These are phyloP conservation scores for Hemibagrus wyckioides DNA, from an alignment of 2,113 vertebrate genomes.

Conservation along the genomic window DNA sequence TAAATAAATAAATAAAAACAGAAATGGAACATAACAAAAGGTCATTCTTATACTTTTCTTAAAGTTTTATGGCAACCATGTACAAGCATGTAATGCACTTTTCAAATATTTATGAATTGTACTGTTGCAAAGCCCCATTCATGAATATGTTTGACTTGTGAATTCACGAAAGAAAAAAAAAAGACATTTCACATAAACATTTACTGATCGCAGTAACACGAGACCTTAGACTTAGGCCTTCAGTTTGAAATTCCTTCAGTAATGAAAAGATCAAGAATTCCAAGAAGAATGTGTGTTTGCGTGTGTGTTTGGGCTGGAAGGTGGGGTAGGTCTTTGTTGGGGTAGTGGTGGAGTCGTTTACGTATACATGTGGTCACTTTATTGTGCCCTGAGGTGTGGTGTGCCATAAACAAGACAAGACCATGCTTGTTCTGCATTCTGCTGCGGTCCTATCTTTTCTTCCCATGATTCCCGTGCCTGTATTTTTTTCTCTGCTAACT, in stretches of 20 bases:
- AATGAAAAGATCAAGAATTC: neutral
- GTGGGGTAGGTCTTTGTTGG: neutral
- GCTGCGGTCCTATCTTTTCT: neutral
- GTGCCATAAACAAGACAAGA: conserved; percentile 44
- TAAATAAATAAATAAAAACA: no score
- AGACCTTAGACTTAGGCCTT: neutral
- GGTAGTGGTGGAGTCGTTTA: neutral
- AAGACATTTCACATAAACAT: neutral
- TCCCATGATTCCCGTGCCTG: neutral
- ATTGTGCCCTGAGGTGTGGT: conserved; percentile 31
- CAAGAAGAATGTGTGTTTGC: neutral
- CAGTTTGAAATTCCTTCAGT: neutral
- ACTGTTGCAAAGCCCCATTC: neutral
- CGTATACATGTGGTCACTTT: neutral
- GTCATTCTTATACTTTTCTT: neutral
- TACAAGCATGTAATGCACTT: neutral
- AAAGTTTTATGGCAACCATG: neutral
- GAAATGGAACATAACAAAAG: neutral
- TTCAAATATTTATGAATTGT: neutral
- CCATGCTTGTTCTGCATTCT: conserved; percentile 18
- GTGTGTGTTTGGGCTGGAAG: neutral
- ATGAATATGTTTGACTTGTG: neutral
- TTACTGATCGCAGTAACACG: neutral
- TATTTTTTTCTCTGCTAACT: conserved; percentile 2
- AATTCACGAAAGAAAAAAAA: neutral